These are phyloP conservation scores for Phallusia fumigata DNA, from an alignment of 23 tunicate genomes.

Conservation along the genomic window DNA sequence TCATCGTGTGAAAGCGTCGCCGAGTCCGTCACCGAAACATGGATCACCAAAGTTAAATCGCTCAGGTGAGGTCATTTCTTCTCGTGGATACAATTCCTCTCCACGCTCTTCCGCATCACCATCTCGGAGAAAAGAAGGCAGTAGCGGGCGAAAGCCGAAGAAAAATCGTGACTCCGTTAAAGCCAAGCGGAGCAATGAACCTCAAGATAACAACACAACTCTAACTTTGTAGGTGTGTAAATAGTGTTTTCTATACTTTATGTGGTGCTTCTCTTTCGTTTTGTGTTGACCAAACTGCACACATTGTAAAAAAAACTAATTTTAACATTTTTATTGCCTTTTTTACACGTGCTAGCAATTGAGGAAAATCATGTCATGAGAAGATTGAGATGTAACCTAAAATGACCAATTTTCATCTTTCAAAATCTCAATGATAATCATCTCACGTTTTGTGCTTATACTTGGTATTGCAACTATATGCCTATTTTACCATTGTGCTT, in stretches of 20 bases:
- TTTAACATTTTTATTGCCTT: background rate
- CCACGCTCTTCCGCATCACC: constrained; percentile 25
- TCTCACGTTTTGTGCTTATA: no score
- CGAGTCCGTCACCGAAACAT: constrained; percentile 19
- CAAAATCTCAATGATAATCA: no score
- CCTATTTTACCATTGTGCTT: no score
- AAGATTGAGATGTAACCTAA: no score
- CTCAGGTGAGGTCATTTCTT: constrained; percentile 6
- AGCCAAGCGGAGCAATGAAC: constrained; percentile 57
- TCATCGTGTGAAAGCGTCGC: constrained; percentile 11
- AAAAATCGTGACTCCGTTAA: constrained; percentile 69
- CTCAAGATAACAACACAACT: constrained; percentile 8
- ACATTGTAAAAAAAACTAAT: background rate
- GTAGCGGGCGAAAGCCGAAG: constrained; percentile 36
- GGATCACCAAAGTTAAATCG: constrained; percentile 34
- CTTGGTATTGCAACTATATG: no score
- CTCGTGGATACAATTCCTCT: background rate
- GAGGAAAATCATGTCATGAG: background rate
- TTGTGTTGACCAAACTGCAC: background rate
- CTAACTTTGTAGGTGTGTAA: constrained; percentile 8
- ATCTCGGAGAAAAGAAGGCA: constrained; percentile 19
- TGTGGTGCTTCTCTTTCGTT: background rate
- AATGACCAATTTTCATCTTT: no score
- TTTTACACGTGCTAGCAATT: background rate
- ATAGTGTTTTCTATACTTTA: background rate